Percentiles rank a stretch among this genome's conserved stretches.
phyloP scores from a whole-genome alignment of 2,113 vertebrate species.

The Podilymbus podiceps region DNA sequence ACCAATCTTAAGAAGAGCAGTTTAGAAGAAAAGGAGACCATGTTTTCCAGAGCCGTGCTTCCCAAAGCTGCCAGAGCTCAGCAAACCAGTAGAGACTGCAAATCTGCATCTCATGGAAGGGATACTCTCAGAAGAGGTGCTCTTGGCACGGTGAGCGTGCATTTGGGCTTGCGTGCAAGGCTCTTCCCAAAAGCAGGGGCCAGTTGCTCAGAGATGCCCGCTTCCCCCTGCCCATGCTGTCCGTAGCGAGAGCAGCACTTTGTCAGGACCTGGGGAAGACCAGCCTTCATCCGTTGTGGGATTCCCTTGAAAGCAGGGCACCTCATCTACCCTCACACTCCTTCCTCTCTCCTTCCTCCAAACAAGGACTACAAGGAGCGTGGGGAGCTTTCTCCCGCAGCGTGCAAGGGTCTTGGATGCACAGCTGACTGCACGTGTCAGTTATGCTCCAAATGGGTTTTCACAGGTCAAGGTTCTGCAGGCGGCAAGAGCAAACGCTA shows the following conservation, averaged over 20 bases:
- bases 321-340: neutral
- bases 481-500: constrained; percentile 79
- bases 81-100: neutral
- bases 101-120: neutral
- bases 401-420: constrained; percentile 61
- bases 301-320: neutral
- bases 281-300: neutral
- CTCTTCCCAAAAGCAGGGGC: neutral
- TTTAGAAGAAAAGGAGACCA: neutral
- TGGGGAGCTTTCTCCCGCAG: neutral
- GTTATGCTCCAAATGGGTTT: constrained; percentile 85
- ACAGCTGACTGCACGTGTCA: constrained; percentile 81
- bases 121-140: neutral
- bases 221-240: neutral
- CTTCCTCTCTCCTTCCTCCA: neutral
- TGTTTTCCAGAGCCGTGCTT: neutral
- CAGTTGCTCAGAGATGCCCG: neutral
- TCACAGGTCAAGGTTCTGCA: constrained; percentile 83
- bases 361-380: neutral
- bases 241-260: fast-evolving
- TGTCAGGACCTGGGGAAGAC: neutral
- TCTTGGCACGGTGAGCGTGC: neutral
- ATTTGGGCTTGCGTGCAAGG: neutral
- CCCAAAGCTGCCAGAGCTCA: neutral
- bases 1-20: neutral